phyloP scores from a whole-genome alignment of 2,113 vertebrate species.

The Rallus limicola region DNA sequence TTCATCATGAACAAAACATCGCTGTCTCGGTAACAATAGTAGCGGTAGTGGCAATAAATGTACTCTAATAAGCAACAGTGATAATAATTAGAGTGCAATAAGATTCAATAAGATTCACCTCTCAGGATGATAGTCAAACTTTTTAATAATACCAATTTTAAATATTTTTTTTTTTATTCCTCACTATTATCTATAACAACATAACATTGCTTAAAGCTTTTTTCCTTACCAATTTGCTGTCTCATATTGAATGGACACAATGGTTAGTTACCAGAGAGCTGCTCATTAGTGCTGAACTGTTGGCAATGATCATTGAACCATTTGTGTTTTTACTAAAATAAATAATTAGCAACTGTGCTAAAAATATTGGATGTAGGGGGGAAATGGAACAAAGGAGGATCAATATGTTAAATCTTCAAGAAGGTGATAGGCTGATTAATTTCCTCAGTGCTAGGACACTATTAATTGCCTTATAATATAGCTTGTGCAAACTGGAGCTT shows the following conservation, averaged over 20 bases:
- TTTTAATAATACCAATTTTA: constrained; percentile 19
- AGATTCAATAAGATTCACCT: background rate
- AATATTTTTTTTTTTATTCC: background rate
- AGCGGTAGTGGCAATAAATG: background rate
- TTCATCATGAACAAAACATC: background rate
- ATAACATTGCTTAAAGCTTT: background rate
- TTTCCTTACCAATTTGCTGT: background rate
- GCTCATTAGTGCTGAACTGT: constrained; percentile 25
- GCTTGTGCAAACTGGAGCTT: background rate
- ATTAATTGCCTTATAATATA: background rate
- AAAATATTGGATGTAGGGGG: background rate
- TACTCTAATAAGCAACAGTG: background rate
- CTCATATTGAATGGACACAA: background rate
- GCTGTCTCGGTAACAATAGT: background rate
- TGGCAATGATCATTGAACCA: constrained; percentile 28
- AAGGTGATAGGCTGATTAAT: background rate
- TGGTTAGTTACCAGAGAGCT: background rate
- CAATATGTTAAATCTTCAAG: constrained; percentile 7
- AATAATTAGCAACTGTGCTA: constrained; percentile 18
- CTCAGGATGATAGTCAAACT: background rate
- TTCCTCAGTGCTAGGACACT: background rate
- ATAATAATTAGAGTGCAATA: background rate
- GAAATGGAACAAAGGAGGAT: constrained; percentile 10
- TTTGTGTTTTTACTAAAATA: constrained; percentile 50
- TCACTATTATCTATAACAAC: background rate